Base-by-base conservation (phyloP, 2,888 invertebrate genomes). In the Molorchus minor region DNA sequence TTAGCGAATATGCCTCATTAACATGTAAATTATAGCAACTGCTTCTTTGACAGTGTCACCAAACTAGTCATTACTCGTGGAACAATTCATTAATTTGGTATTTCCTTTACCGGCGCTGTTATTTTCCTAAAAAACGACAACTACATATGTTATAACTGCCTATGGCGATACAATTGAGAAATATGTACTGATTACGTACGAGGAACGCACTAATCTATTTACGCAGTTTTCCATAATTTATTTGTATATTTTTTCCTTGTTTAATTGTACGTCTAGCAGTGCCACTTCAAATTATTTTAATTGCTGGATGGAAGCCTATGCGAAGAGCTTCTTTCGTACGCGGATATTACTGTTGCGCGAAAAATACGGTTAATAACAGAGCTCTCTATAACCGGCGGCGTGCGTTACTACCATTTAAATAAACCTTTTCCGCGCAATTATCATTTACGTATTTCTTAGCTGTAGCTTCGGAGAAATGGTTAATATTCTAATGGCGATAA, bases 251-350 rank as follows among this genome's bases (percentile, higher is more conserved):
- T 47, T 44, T 17, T 47, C 35, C 19, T 3, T 36, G 1, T 17
- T 20, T 47, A 47, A 47, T 47, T 35, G 47, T 17, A 46, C 13
- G 47, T 20, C 17, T 35, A 8, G 47, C 36, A 19, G 8, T 36
- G 47, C 35, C 21, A 36, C 35, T 47, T 15, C 35, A 47, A 47
- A 47, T 47, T 47, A 35, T 47, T 47, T 47, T 47, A 47, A 47
- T 47, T 47, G 47, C 47, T 47, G 8, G 12, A 35, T 47, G 47
- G 19, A 47, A 47, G 47, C 30, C 35, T 47, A 36, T 47, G 35
- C 17, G 10, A 12, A 20, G 20, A 47, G 47, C 47, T 47, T 47
- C 47, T 47, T 47, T 33, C 20, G 12, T 47, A 47, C 47, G 47
- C 35, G 45, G 30, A 45, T 47, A 47, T 47, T 47, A 47, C 20